A percentile compares a stretch with the other conserved stretches of the same genome.
phyloP scores from a whole-genome alignment of 2,888 invertebrate genomes.

The Hesperia comma region DNA sequence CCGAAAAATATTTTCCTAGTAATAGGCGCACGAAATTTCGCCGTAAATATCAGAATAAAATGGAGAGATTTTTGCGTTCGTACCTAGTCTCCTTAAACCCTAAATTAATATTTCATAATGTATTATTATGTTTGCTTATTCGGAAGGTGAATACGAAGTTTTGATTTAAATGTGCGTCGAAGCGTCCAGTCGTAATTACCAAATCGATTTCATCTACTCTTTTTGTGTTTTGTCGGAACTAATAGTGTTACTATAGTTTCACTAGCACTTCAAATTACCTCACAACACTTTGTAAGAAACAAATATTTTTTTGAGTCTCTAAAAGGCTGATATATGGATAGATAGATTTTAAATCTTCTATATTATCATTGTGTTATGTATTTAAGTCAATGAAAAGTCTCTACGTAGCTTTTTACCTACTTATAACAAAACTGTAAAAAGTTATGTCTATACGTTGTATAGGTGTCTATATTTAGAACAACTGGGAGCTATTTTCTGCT shows the following conservation, averaged over 20 bases:
- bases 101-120: neutral
- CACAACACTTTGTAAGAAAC: too few relatives aligned
- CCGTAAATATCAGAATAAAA: neutral
- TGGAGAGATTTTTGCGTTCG: too few relatives aligned
- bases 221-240: slow-evolving; percentile 5
- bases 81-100: neutral
- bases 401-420: too few relatives aligned
- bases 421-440: too few relatives aligned
- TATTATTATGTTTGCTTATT: neutral
- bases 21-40: neutral
- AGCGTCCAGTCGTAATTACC: slow-evolving; percentile 5
- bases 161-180: neutral
- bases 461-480: too few relatives aligned
- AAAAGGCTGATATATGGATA: too few relatives aligned
- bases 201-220: slow-evolving; percentile 17
- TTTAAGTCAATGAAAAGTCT: too few relatives aligned
- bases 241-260: neutral
- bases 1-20: neutral
- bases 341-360: too few relatives aligned
- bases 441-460: too few relatives aligned
- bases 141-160: slow-evolving; percentile 26
- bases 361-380: too few relatives aligned
- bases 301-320: too few relatives aligned
- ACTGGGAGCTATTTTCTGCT: too few relatives aligned
- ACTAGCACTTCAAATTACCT: neutral